Conservation (phyloP, 2,797 vertebrate species). For the Macropus fuliginosus region DNA sequence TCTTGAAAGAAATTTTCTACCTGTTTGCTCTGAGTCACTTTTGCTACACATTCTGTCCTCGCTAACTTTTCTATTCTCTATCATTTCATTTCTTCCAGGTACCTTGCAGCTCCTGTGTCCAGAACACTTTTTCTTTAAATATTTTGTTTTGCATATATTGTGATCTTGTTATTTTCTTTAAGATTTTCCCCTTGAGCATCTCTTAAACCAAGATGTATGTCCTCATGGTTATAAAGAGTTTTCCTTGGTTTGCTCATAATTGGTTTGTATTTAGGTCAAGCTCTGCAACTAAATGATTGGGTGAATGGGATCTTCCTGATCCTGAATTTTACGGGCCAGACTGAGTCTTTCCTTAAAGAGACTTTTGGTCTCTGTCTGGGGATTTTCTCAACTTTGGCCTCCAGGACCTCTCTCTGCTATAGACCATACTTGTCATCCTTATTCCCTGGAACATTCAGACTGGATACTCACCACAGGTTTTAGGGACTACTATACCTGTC, state of each 20-base stretch:
- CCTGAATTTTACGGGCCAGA: background rate
- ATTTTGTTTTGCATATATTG: background rate
- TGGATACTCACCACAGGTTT: background rate
- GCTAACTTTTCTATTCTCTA: background rate
- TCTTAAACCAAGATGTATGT: background rate
- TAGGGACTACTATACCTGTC: background rate
- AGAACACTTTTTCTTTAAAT: background rate
- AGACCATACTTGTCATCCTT: background rate
- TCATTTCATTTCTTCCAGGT: background rate
- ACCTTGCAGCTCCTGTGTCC: background rate
- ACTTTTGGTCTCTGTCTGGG: background rate
- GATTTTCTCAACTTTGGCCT: background rate
- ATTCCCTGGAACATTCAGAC: background rate
- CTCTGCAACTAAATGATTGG: background rate
- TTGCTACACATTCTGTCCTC: background rate
- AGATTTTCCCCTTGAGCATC: background rate
- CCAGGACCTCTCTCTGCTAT: background rate
- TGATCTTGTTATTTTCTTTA: background rate
- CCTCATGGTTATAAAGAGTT: background rate
- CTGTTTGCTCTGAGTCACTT: background rate
- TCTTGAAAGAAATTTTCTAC: background rate
- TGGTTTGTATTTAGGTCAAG: background rate
- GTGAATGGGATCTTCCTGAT: background rate
- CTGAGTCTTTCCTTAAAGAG: background rate
- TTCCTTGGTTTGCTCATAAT: background rate